Conservation (phyloP, 2,888 invertebrate species). For the Tipula vernalis region DNA sequence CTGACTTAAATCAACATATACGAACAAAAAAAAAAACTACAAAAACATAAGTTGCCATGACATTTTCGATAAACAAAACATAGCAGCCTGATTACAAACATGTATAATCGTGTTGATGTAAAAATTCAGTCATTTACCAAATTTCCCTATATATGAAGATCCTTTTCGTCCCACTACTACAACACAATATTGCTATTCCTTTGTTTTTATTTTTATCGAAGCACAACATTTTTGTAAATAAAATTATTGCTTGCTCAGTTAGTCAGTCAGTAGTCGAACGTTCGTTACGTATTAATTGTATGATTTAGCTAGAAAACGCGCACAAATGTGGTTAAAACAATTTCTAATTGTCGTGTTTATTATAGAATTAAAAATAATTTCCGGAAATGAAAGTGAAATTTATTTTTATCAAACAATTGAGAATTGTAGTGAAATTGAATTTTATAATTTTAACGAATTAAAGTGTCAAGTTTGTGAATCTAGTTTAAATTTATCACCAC, state of each 20-base stretch:
- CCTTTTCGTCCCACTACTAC: neutral
- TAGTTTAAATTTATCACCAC: conserved; percentile 30
- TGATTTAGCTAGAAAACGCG: too few relatives aligned
- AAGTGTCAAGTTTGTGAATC: conserved; percentile 37
- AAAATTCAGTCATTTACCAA: neutral
- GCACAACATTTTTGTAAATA: neutral
- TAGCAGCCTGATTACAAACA: neutral
- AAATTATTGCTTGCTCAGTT: neutral
- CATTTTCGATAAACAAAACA: neutral
- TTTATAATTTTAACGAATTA: conserved; percentile 38
- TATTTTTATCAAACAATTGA: conserved; percentile 5
- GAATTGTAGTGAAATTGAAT: conserved; percentile 36
- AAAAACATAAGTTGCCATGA: neutral
- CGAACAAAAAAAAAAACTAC: neutral
- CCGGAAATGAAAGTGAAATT: neutral
- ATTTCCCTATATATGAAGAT: neutral
- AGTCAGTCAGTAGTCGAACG: too few relatives aligned
- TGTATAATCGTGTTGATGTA: neutral
- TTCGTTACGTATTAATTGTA: neutral
- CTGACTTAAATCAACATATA: neutral
- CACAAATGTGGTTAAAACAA: neutral
- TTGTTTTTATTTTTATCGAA: neutral
- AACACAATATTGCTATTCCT: neutral
- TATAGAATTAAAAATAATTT: neutral
- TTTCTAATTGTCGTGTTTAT: neutral